Evolutionary conservation across 2,888 invertebrate species (phyloP).

Genomic region (Chaetogeoica ovagalla): DNA sequence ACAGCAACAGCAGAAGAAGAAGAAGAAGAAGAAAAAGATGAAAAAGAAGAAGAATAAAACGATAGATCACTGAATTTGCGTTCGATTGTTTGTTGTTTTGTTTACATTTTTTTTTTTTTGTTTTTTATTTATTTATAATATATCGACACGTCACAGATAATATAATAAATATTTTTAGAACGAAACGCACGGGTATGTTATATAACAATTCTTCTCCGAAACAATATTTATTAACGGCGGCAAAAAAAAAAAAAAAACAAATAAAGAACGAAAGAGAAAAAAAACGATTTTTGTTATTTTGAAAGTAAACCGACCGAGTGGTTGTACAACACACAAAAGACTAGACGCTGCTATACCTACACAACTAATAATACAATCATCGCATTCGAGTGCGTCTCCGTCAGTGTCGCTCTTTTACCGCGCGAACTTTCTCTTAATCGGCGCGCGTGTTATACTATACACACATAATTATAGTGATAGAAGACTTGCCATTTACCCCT

Average conservation of each 20-base stretch:
- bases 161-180: no score
- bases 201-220: constrained; percentile 43
- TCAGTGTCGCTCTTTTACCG: constrained; percentile 38
- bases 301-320: constrained; percentile 46
- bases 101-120: constrained; percentile 27
- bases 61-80: constrained; percentile 10
- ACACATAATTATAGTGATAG: no score
- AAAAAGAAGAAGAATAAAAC: constrained; percentile 17
- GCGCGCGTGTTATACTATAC: no score
- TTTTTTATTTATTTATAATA: neutral
- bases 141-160: neutral
- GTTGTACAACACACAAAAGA: constrained; percentile 44
- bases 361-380: constrained; percentile 15
- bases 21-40: no score
- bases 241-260: neutral
- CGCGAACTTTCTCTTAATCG: constrained; percentile 46
- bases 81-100: neutral
- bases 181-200: neutral
- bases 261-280: no score
- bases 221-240: constrained; percentile 10
- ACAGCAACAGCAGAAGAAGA: no score
- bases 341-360: neutral
- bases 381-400: constrained; percentile 39
- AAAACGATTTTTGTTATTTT: neutral
- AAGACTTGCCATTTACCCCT: constrained; percentile 9